Percentiles rank a stretch among this genome's conserved stretches.
phyloP scores from a whole-genome alignment of 2,888 invertebrate species.

The Plagodis pulveraria region DNA sequence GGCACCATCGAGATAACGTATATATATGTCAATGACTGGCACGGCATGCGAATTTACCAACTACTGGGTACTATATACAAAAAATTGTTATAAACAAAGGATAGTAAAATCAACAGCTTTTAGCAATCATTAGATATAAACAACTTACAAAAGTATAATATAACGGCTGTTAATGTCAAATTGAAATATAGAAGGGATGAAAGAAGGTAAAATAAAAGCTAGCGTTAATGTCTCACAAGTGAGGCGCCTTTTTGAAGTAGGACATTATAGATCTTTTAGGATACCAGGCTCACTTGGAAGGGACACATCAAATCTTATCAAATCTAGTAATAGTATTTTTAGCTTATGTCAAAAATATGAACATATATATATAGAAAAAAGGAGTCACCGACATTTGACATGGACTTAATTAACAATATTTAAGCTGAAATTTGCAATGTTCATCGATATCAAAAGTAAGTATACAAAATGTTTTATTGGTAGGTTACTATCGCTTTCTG shows the following conservation, averaged over 20 bases:
- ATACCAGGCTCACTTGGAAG: conserved; percentile 75
- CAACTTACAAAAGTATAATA: conserved; percentile 39
- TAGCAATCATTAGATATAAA: conserved; percentile 21
- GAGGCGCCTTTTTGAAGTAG: conserved; percentile 78
- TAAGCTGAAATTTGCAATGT: too few species aligned
- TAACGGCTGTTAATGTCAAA: conserved; percentile 43
- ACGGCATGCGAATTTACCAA: conserved; percentile 34
- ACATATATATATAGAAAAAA: too few species aligned
- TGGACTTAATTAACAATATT: too few species aligned
- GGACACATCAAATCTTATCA: conserved; percentile 67
- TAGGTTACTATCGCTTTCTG: too few species aligned
- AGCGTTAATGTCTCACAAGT: conserved; percentile 81
- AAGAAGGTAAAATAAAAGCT: conserved; percentile 51
- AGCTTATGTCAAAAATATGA: too few species aligned
- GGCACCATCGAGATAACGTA: too few species aligned
- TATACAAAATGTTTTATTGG: too few species aligned
- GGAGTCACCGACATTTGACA: too few species aligned
- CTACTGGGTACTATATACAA: conserved; percentile 17
- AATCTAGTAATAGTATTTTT: too few species aligned
- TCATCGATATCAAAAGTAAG: too few species aligned
- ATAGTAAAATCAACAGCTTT: conserved; percentile 28
- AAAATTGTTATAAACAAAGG: conserved; percentile 20
- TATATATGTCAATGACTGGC: too few species aligned
- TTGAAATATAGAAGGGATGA: conserved; percentile 45
- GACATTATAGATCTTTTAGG: conserved; percentile 60